Conservation (phyloP, 2,113 vertebrate species). For the Falco punctatus region DNA sequence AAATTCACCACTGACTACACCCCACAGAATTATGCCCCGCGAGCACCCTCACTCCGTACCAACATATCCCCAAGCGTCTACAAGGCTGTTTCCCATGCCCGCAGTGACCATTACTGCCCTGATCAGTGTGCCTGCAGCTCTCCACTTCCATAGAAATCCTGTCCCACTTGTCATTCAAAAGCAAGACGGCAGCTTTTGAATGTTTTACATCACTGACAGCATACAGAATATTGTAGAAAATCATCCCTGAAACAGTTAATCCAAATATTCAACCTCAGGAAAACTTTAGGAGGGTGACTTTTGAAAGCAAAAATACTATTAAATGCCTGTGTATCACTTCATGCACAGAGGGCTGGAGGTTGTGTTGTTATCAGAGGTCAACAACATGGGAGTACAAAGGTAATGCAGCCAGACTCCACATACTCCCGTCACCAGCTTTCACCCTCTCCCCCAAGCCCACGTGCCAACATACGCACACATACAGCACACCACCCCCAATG, state of each 20-base stretch:
- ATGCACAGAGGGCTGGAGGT: not conserved
- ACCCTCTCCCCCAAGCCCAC: not conserved
- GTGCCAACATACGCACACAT: not conserved
- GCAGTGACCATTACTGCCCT: not conserved
- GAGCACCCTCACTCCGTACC: not conserved
- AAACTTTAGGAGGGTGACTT: not conserved
- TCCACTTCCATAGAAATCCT: not conserved
- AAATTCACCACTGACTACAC: not conserved
- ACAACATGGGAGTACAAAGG: not conserved
- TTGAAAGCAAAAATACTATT: not conserved
- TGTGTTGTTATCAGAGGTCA: not conserved
- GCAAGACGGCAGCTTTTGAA: not conserved
- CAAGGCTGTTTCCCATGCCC: not conserved
- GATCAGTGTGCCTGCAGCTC: not conserved
- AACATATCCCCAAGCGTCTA: rapidly evolving
- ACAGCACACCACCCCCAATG: not conserved
- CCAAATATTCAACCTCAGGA: not conserved
- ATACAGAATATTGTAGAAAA: not conserved
- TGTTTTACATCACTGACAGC: not conserved
- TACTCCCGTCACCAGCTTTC: not conserved
- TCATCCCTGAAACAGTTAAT: not conserved
- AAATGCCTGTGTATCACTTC: not conserved
- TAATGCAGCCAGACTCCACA: not conserved
- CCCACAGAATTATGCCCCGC: not conserved
- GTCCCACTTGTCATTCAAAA: not conserved